Base-by-base conservation (phyloP, 2,797 vertebrate species). In the Zalophus californianus region DNA sequence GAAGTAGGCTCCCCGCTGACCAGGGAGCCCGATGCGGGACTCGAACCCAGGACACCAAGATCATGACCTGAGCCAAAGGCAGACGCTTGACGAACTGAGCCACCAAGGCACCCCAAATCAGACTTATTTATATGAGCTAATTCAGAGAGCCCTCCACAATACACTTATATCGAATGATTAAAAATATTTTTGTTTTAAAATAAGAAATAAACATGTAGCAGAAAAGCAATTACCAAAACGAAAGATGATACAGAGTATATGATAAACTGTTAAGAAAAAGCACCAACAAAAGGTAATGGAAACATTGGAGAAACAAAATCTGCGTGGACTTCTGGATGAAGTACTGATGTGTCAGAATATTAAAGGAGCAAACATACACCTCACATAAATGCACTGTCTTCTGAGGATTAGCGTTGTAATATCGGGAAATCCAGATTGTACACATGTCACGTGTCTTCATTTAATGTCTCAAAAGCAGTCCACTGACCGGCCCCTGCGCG, bases 401-500 rank as follows among this genome's bases (percentile, higher is more conserved):
- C 54, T 56, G 54, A 56, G 54, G 54, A 56, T 56, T 8, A 56
- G 54, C 54, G 20, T 21, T 44, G 54, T 56, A 21, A 16, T 56
- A 20, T 8, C 50, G n/a, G 50, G 50, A 93, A 82, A 60, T 48
- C 54, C 64, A 88, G 3, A 21, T 18, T 66, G 77, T 9, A 64
- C 2, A 50, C 0, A 16, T 8, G 3, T 72, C 75, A 50, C 21
- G 29, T 27, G 75, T 50, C 50, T 54, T 87, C 58, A 52, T 32
- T 60, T 44, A 56, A 48, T 20, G 66, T 75, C 20, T 58, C 68
- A 94, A 29, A 77, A 52, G 56, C 21, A 35, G 35, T 21, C 50
- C 18, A 20, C 14, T 32, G 29, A n/a, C 23, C 2, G 50, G n/a
- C 3, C 54, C 10, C 52, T 0, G 5, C 2, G 38, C 9, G 25